A percentile compares a stretch with the other conserved stretches of the same genome.
phyloP scores from a whole-genome alignment of 2,113 vertebrate genomes.

The Pimephales promelas region DNA sequence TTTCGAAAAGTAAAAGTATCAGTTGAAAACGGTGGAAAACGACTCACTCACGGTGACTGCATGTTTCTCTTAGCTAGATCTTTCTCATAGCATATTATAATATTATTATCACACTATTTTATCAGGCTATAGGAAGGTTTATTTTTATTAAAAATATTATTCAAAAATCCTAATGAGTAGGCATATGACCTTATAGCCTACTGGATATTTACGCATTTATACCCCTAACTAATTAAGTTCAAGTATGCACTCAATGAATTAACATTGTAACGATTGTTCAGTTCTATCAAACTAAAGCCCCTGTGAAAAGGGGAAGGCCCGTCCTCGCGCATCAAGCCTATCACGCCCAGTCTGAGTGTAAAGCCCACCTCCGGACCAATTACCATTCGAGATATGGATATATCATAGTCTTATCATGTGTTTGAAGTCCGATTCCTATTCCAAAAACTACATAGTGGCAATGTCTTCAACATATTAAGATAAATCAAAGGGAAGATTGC shows the following conservation, averaged over 20 bases:
- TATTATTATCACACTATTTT: too few species aligned
- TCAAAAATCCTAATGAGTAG: not conserved
- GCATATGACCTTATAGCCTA: not conserved
- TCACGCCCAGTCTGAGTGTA: conserved; percentile 59
- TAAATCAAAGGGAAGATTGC: conserved; percentile 17
- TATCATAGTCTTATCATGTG: conserved; percentile 70
- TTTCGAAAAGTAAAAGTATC: not conserved
- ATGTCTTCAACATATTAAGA: conserved; percentile 40
- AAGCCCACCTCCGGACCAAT: conserved; percentile 70
- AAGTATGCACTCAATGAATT: not conserved
- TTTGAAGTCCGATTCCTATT: conserved; percentile 60
- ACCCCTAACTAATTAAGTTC: not conserved
- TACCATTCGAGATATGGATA: conserved; percentile 72
- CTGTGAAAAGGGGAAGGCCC: conserved; percentile 50
- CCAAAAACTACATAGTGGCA: conserved; percentile 52
- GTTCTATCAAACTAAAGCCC: conserved; percentile 1
- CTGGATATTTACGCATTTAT: not conserved
- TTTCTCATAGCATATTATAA: too few species aligned
- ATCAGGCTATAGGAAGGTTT: not conserved
- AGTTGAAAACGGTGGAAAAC: not conserved
- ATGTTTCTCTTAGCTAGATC: not conserved
- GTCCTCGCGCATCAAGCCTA: conserved; percentile 65
- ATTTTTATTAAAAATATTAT: not conserved
- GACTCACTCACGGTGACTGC: not conserved
- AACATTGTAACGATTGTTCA: not conserved